Evolutionary conservation across 1,140 invertebrate genomes (phyloP).

Genomic region (Popillia japonica): DNA sequence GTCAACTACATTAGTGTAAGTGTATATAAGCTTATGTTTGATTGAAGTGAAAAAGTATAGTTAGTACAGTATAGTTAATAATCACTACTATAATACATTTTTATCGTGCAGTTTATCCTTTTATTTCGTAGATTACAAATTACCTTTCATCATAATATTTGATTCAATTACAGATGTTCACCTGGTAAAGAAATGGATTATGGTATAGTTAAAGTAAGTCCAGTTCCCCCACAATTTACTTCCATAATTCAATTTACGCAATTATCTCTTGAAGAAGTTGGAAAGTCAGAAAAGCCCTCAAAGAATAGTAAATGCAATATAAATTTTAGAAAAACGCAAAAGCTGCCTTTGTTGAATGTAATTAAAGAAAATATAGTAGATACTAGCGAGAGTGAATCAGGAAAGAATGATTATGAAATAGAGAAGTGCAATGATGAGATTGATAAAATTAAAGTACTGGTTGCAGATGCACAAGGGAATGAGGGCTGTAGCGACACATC

Average conservation of each 20-base stretch:
- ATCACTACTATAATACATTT: no score
- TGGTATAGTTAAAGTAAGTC: slow-evolving; percentile 49
- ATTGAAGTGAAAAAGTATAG: no score
- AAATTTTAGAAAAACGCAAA: slow-evolving; percentile 42
- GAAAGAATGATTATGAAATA: not conserved
- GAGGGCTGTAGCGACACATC: slow-evolving; percentile 45
- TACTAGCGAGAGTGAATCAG: not conserved
- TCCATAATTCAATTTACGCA: slow-evolving; percentile 55
- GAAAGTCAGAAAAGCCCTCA: slow-evolving; percentile 44
- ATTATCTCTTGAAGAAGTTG: slow-evolving; percentile 52
- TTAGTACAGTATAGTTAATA: no score
- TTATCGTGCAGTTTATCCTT: no score
- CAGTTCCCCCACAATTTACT: slow-evolving; percentile 49
- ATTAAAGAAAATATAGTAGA: not conserved
- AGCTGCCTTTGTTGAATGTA: slow-evolving; percentile 17
- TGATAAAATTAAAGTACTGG: not conserved
- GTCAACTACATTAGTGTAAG: slow-evolving; percentile 53
- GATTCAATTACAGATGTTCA: slow-evolving; percentile 50
- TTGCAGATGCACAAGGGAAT: slow-evolving; percentile 16
- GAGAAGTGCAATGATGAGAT: not conserved
- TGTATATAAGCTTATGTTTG: not conserved
- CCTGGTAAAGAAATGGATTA: slow-evolving; percentile 61
- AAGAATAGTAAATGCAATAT: slow-evolving; percentile 41
- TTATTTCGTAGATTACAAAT: not conserved
- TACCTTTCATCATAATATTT: slow-evolving; percentile 9